Evolutionary conservation across 2,888 invertebrate genomes (phyloP).

Genomic region (Zygothrica quintamaculata): DNA sequence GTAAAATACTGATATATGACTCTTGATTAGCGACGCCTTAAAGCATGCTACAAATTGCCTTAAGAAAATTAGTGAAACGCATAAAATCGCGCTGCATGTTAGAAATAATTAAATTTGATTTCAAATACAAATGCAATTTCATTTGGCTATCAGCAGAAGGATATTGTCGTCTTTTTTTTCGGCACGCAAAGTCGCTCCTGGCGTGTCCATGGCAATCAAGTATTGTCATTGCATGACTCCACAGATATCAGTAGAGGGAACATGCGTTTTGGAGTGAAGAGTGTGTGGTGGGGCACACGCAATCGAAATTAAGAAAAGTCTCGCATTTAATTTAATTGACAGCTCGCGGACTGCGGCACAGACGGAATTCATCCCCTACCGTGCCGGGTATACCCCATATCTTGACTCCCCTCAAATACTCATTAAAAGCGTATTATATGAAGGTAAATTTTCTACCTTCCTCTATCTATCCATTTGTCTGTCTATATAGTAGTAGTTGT

Average conservation of each 20-base stretch:
- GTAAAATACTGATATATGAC: too few species aligned
- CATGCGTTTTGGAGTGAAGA: not conserved
- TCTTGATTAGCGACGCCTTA: too few species aligned
- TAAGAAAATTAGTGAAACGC: slow-evolving; percentile 48
- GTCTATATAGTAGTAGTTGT: too few species aligned
- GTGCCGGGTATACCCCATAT: not conserved
- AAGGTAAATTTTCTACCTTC: slow-evolving; percentile 43
- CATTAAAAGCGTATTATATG: slow-evolving; percentile 77
- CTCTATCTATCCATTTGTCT: slow-evolving; percentile 42
- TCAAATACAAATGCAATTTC: slow-evolving; percentile 42
- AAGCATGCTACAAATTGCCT: slow-evolving; percentile 60
- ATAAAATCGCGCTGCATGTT: slow-evolving; percentile 75
- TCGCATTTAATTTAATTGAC: slow-evolving; percentile 82
- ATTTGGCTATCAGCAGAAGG: slow-evolving; percentile 21
- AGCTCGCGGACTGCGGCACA: slow-evolving; percentile 57
- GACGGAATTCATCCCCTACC: slow-evolving; percentile 20
- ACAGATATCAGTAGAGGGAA: slow-evolving; percentile 35
- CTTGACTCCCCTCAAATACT: slow-evolving; percentile 29
- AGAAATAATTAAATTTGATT: slow-evolving; percentile 82
- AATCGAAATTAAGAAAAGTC: slow-evolving; percentile 77
- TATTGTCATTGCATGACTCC: slow-evolving; percentile 82
- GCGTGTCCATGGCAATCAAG: slow-evolving; percentile 76
- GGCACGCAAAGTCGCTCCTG: slow-evolving; percentile 21
- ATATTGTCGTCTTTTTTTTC: slow-evolving; percentile 3
- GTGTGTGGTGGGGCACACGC: slow-evolving; percentile 38